Evolutionary conservation across 2,113 vertebrate genomes (phyloP).

Genomic region (Struthio camelus): DNA sequence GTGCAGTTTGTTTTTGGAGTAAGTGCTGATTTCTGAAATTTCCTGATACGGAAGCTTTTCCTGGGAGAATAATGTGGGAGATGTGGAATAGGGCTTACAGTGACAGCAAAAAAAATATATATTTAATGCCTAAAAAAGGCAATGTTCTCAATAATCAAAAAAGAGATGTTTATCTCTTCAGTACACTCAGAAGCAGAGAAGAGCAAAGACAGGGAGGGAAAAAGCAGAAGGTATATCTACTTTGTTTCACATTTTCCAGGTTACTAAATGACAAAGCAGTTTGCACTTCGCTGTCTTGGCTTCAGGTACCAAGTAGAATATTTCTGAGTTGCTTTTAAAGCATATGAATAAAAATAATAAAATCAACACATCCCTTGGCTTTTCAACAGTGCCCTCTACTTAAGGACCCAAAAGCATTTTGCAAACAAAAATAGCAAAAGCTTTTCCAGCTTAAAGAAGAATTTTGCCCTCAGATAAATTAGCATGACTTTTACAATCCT

Average conservation of each 20-base stretch:
- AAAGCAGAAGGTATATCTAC: neutral
- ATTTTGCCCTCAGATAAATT: conserved; percentile 38
- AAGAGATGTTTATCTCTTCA: neutral
- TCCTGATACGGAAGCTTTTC: neutral
- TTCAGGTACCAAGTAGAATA: neutral
- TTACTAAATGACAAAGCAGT: neutral
- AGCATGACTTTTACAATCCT: conserved; percentile 31
- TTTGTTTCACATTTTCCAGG: neutral
- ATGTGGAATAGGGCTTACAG: neutral
- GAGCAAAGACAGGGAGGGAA: neutral
- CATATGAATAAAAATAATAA: conserved; percentile 40
- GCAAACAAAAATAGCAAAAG: conserved; percentile 13
- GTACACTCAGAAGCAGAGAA: neutral
- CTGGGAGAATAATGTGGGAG: neutral
- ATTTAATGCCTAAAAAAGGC: conserved; percentile 12
- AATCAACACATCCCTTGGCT: neutral
- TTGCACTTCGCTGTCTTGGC: neutral
- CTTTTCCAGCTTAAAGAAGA: conserved; percentile 36
- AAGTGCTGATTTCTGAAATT: neutral
- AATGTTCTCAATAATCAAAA: neutral
- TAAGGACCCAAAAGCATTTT: conserved; percentile 17
- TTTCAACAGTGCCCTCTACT: neutral
- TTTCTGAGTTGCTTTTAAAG: conserved; percentile 14
- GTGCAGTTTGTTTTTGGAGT: neutral
- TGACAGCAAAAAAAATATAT: neutral